phyloP scores from a whole-genome alignment of 2,888 invertebrate genomes.

The Malthinus flaveolus region DNA sequence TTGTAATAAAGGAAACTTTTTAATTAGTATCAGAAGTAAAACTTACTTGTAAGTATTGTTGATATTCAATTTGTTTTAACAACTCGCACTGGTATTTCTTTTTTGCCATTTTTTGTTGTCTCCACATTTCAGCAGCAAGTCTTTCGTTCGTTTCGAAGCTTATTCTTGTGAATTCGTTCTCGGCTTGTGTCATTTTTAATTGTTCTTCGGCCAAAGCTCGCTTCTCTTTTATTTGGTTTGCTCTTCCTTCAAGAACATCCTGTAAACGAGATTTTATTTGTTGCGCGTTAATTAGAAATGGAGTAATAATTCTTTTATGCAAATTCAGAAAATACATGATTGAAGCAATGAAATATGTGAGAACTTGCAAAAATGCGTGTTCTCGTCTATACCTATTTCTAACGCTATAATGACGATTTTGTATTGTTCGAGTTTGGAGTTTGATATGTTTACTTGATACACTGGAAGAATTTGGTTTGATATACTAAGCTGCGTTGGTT shows the following conservation, averaged over 20 bases:
- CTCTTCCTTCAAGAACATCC: conserved; percentile 47
- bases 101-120: conserved; percentile 40
- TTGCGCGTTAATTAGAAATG: too few species aligned
- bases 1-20: not conserved
- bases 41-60: conserved; percentile 46
- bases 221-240: conserved; percentile 47
- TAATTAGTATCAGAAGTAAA: not conserved
- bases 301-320: not conserved
- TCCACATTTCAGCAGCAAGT: conserved; percentile 46
- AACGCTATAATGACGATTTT: too few species aligned
- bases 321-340: not conserved
- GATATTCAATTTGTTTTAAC: conserved; percentile 51
- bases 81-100: conserved; percentile 49
- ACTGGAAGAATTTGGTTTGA: too few species aligned
- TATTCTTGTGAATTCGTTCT: conserved; percentile 46
- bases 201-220: conserved; percentile 43
- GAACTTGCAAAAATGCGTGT: not conserved
- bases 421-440: too few species aligned
- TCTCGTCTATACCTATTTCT: not conserved
- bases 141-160: conserved; percentile 45
- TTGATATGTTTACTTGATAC: too few species aligned
- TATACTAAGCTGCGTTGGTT: too few species aligned
- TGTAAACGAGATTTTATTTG: conserved; percentile 24
- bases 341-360: not conserved
- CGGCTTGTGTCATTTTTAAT: conserved; percentile 44